Percentiles rank a stretch among this genome's conserved stretches.
Conservation (phyloP, 2,888 invertebrate genomes). For the Acronicta alni region DNA sequence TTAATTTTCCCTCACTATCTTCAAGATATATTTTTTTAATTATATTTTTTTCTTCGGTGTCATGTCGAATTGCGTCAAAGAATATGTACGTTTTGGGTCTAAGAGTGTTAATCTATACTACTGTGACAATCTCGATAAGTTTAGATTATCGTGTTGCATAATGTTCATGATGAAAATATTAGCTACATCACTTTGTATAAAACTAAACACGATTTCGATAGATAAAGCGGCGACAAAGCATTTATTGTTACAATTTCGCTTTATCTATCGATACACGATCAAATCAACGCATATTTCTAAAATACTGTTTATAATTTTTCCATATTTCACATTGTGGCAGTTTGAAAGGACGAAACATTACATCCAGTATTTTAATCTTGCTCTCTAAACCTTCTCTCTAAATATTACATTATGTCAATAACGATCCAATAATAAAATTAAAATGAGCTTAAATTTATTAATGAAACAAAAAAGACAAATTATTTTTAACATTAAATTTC, state of each 20-base stretch:
- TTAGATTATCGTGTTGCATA: conserved; percentile 74
- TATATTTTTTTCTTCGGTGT: conserved; percentile 62
- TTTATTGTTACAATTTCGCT: conserved; percentile 21
- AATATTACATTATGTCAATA: conserved; percentile 12
- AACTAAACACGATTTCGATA: conserved; percentile 42
- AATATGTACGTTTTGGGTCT: conserved; percentile 77
- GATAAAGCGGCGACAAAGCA: conserved; percentile 26
- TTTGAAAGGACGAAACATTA: conserved; percentile 28
- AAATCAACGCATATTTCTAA: conserved; percentile 16
- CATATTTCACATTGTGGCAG: conserved; percentile 11
- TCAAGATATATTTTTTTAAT: conserved; percentile 61
- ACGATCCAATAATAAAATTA: conserved; percentile 3
- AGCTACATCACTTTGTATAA: conserved; percentile 41
- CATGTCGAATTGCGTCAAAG: conserved; percentile 72
- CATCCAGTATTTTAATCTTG: conserved; percentile 17
- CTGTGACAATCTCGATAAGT: conserved; percentile 81
- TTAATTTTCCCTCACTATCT: conserved; percentile 70
- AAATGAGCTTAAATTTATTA: background rate
- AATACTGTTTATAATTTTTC: conserved; percentile 33
- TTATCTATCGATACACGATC: conserved; percentile 30
- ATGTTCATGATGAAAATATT: conserved; percentile 75
- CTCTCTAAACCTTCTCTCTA: conserved; percentile 18
- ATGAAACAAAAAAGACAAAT: conserved; percentile 2
- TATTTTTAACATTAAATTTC: conserved; percentile 12
- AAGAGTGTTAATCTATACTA: conserved; percentile 86